These are phyloP conservation scores for Austrolebias charrua DNA, from an alignment of 2,797 vertebrate genomes.

Conservation along the genomic window DNA sequence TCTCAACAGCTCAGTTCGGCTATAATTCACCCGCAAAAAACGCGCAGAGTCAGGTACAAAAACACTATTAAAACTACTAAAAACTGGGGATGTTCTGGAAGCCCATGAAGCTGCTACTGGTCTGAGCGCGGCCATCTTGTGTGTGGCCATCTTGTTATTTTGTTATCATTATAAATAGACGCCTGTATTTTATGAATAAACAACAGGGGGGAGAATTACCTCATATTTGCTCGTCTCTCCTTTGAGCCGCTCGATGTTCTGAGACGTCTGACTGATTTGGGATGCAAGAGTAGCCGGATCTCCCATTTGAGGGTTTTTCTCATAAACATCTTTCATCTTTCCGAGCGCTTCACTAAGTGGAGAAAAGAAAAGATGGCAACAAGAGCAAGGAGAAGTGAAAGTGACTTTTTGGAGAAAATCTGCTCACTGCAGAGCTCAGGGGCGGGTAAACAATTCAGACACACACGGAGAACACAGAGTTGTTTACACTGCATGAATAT, in stretches of 20 bases:
- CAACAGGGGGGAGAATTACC: slow-evolving; percentile 69
- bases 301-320: slow-evolving; percentile 93
- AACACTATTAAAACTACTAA: too few relatives aligned
- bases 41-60: too few relatives aligned
- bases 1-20: too few relatives aligned
- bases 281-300: slow-evolving; percentile 87
- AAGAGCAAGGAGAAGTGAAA: slow-evolving; percentile 11
- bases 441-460: slow-evolving; percentile 63
- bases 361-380: slow-evolving; percentile 1
- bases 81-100: too few relatives aligned
- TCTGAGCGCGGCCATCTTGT: too few relatives aligned
- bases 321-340: slow-evolving; percentile 94
- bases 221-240: slow-evolving; percentile 88
- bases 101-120: too few relatives aligned
- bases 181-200: slow-evolving; percentile 1
- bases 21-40: too few relatives aligned
- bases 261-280: slow-evolving; percentile 86
- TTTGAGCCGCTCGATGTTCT: slow-evolving; percentile 85
- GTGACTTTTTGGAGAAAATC: slow-evolving; percentile 52
- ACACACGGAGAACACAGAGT: slow-evolving; percentile 31
- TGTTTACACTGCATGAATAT: slow-evolving; percentile 53
- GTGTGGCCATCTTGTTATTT: too few relatives aligned
- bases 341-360: slow-evolving; percentile 85
- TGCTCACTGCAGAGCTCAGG: slow-evolving; percentile 52
- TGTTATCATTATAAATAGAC: background rate